Base-by-base conservation (phyloP, 2,888 invertebrate species). In the Keiferia lycopersicella region DNA sequence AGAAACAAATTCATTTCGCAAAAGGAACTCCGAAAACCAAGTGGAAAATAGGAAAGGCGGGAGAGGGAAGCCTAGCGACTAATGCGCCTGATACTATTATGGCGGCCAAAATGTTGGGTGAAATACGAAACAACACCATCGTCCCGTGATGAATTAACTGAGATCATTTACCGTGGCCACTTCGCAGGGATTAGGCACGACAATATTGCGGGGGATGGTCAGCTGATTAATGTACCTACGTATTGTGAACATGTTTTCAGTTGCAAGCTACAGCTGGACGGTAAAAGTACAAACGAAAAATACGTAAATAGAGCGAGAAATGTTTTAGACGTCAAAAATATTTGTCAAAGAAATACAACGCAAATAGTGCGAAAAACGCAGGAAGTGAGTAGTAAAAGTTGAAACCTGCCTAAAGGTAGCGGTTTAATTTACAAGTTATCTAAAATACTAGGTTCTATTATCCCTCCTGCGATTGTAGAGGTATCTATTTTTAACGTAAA, bases 81-180 rank as follows among this genome's bases (percentile, higher is more conserved):
- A 84, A 87, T 84, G 81, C 77, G 76, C 74, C 73, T 77, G 74
- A 81, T 82, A 78, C 80, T 85, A 83, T 86, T 82, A 83, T 81
- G 79, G 81, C 76, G 78, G 78, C 75, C 75, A 79, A 86, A 85
- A 81, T 73, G 81, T 77, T 78, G 80, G 80, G 34, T 10, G 34
- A 4, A 10, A 34, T 10, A 82, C 75, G 76, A 82, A 82, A 48
- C 63, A 20, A 16, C 22, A 16, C 22, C 60, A 7, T 16, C 51
- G 51, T 51, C 71, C 68, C 71, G 66, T 70, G 73, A 76, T 73
- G 72, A 78, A 78, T 79, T 80, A 77, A 72, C 70, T 67, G 57
- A 65, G 51, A 45, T 63, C 63, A 58, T 61, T 66, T 50, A 61
- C 63, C 51, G 63, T n/a, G 64, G 63, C 22, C 66, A 64, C 64